Evolutionary conservation across 2,113 vertebrate species (phyloP).

Genomic region (Tyrannus savana): DNA sequence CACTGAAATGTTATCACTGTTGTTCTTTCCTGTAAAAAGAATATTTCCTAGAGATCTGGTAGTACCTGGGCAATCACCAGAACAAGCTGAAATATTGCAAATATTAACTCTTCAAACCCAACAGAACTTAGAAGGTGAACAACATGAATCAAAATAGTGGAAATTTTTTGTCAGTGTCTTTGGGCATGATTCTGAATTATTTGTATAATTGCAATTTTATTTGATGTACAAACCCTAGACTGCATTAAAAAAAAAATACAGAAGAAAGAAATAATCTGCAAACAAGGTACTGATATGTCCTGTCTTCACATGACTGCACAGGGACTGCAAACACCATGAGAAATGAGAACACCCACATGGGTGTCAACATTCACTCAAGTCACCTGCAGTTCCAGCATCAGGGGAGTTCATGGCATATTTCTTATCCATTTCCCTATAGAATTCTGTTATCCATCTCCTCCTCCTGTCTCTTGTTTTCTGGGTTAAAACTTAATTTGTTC

Average conservation of each 20-base stretch:
- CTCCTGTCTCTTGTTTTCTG: neutral
- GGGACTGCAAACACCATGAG: neutral
- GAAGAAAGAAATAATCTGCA: neutral
- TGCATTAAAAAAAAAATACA: neutral
- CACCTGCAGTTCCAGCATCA: neutral
- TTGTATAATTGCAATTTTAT: neutral
- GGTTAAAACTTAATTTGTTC: neutral
- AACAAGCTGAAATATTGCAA: neutral
- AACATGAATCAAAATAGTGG: neutral
- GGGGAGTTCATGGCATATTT: rapidly evolving
- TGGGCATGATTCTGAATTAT: neutral
- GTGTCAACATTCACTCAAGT: neutral
- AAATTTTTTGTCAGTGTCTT: neutral
- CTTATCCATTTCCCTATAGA: neutral
- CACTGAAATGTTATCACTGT: neutral
- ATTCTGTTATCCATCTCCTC: neutral
- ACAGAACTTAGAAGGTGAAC: neutral
- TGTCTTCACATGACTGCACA: neutral
- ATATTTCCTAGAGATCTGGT: neutral
- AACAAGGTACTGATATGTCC: neutral
- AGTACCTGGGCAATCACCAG: neutral
- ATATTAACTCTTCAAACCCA: neutral
- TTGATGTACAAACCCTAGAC: neutral
- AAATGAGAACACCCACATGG: neutral
- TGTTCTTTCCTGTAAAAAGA: neutral